These are phyloP conservation scores for Drosophila eohydei DNA, from an alignment of 2,888 invertebrate genomes.

Conservation along the genomic window DNA sequence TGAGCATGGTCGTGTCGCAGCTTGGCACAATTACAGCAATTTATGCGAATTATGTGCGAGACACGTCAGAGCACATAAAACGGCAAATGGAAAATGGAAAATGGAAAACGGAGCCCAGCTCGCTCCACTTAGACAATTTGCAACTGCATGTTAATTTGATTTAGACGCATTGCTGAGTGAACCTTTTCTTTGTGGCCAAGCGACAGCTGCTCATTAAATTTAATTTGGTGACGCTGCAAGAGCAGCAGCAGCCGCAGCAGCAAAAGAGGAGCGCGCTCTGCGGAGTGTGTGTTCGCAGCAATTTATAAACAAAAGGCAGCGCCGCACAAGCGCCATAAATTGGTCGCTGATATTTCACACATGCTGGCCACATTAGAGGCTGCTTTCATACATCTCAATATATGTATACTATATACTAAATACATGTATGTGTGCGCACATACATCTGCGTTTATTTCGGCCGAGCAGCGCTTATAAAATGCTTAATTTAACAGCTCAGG, in stretches of 20 bases:
- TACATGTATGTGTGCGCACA: neutral
- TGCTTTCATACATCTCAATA: slow-evolving; percentile 29
- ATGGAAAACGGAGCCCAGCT: neutral
- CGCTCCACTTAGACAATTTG: slow-evolving; percentile 13
- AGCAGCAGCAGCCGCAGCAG: neutral
- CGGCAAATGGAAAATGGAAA: too few species aligned
- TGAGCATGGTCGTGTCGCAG: slow-evolving; percentile 37
- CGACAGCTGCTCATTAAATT: slow-evolving; percentile 69
- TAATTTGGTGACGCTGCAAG: slow-evolving; percentile 62
- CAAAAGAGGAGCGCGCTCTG: neutral
- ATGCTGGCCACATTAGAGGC: slow-evolving; percentile 54
- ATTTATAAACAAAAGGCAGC: slow-evolving; percentile 68
- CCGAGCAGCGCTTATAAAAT: slow-evolving; percentile 69
- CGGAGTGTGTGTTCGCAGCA: slow-evolving; percentile 19
- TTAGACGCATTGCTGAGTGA: slow-evolving; percentile 73
- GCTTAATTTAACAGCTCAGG: slow-evolving; percentile 67
- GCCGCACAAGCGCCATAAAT: slow-evolving; percentile 73
- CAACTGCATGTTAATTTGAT: slow-evolving; percentile 65
- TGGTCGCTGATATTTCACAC: slow-evolving; percentile 75
- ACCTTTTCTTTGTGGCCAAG: slow-evolving; percentile 66
- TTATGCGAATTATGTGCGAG: slow-evolving; percentile 56
- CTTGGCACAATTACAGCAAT: slow-evolving; percentile 57
- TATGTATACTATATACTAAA: slow-evolving; percentile 3
- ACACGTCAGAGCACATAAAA: slow-evolving; percentile 23
- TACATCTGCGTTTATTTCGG: slow-evolving; percentile 39